Evolutionary conservation across 2,797 vertebrate species (phyloP).

Genomic region (Hyperoplus lanceolatus): DNA sequence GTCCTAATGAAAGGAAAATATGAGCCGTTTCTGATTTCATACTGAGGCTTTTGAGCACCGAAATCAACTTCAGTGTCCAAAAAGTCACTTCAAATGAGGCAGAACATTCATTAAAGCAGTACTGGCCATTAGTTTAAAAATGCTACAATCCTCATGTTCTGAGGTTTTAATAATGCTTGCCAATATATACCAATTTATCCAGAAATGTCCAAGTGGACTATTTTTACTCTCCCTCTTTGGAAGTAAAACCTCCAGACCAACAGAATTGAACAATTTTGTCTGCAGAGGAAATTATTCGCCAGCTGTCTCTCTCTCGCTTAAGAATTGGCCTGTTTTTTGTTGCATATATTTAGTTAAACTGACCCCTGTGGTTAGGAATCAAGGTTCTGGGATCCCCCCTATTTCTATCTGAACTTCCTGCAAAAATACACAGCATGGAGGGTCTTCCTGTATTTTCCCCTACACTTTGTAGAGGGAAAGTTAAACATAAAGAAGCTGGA

Average conservation of each 20-base stretch:
- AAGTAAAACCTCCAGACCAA: slow-evolving; percentile 59
- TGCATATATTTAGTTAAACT: slow-evolving; percentile 73
- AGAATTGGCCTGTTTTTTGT: slow-evolving; percentile 23
- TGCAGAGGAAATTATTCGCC: slow-evolving; percentile 65
- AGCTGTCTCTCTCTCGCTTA: slow-evolving; percentile 34
- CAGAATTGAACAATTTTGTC: slow-evolving; percentile 59
- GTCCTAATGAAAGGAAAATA: slow-evolving; percentile 64
- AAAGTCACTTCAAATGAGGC: slow-evolving; percentile 75
- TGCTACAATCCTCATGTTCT: slow-evolving; percentile 53
- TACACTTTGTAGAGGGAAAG: slow-evolving; percentile 33
- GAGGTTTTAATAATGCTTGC: slow-evolving; percentile 68
- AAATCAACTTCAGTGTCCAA: slow-evolving; percentile 64
- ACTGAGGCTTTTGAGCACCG: slow-evolving; percentile 34
- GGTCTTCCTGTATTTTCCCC: slow-evolving; percentile 62
- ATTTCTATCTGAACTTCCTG: slow-evolving; percentile 74
- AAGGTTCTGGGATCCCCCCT: slow-evolving; percentile 65
- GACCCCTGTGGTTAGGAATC: slow-evolving; percentile 72
- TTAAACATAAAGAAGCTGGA: slow-evolving; percentile 59
- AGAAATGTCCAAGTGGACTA: slow-evolving; percentile 62
- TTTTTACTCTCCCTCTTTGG: slow-evolving; percentile 65
- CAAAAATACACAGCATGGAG: slow-evolving; percentile 72
- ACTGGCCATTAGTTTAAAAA: slow-evolving; percentile 65
- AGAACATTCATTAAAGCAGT: slow-evolving; percentile 71
- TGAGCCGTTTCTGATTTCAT: slow-evolving; percentile 57
- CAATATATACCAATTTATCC: slow-evolving; percentile 68